Base-by-base conservation (phyloP, 92 coral and sea anemone genomes). In the Montipora capitata region DNA sequence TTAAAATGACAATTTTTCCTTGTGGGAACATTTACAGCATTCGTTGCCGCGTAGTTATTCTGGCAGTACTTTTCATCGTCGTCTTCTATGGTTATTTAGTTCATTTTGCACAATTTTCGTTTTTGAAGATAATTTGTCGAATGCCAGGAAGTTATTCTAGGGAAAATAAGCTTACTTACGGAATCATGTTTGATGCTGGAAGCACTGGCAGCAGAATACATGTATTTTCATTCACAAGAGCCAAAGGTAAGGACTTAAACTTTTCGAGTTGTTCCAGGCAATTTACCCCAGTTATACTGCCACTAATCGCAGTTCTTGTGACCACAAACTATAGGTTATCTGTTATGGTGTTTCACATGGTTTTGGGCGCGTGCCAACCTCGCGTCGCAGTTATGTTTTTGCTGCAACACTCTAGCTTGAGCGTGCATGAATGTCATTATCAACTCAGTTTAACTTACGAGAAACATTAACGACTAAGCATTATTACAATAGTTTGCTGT, bases 161-260 rank as follows among this genome's bases (percentile, higher is more conserved):
- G 17, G 2, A 81, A 9, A 13, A 14, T 70, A 66, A 27, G 35
- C 35, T 1, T 27, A 27, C 73, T 4, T 92, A 92, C 76, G 98
- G 98, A 20, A 95, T 97, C 65, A 96, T 97, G 96, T 94, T 97
- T 83, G 99, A 97, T 81, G 99, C 99, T 58, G 99, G 99, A 3
- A 97, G 99, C 58, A 97, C 99, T 2, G 99, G 99, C 4, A 97
- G 96, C 64, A 79, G 99, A 20, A 93, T 97, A 71, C 99, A 97
- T 45, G 94, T 94, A 7, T 97, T 87, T 74, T 84, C 95, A 12
- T 96, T 97, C 57, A 70, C 49, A 49, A 86, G 86, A 85, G 15
- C 39, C 9, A 20, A 65, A 88, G 98, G 98, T 95, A 56, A 56
- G 66, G 35, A 27, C 35, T 27, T 27, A 27, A 27, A 27, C 35